These are phyloP conservation scores for Elanus axillaris DNA, from an alignment of 2,113 vertebrate genomes.

Conservation along the genomic window DNA sequence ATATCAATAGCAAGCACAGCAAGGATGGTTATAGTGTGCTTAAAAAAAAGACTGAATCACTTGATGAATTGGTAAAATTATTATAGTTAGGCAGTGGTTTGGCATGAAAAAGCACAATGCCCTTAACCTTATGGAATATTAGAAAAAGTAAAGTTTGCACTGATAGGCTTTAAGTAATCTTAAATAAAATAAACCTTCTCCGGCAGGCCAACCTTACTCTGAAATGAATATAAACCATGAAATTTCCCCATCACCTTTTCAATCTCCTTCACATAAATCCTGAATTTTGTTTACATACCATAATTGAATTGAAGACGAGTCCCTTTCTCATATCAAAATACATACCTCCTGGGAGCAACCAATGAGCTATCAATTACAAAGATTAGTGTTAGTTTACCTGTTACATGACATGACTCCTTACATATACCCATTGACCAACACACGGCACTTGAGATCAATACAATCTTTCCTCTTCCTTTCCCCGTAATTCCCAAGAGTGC, in stretches of 20 bases:
- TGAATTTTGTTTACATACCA: neutral
- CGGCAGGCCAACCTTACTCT: neutral
- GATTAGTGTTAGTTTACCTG: neutral
- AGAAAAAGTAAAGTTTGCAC: neutral
- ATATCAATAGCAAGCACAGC: neutral
- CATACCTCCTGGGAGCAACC: neutral
- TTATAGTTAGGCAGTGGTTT: neutral
- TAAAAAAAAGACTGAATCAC: neutral
- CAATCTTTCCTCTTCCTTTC: neutral
- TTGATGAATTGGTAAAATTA: neutral
- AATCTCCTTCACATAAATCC: neutral
- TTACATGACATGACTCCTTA: neutral
- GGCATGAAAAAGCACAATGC: neutral
- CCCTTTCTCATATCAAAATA: neutral
- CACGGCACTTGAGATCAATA: neutral
- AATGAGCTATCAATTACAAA: neutral
- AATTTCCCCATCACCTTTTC: neutral
- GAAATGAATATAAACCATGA: neutral
- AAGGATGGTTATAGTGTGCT: neutral
- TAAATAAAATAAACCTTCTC: neutral
- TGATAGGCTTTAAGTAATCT: neutral
- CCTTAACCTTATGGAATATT: neutral
- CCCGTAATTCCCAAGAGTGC: neutral
- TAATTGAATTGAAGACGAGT: slow-evolving; percentile 1
- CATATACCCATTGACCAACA: neutral